phyloP scores from a whole-genome alignment of 2,888 invertebrate species.

The Nesidiocoris tenuis region DNA sequence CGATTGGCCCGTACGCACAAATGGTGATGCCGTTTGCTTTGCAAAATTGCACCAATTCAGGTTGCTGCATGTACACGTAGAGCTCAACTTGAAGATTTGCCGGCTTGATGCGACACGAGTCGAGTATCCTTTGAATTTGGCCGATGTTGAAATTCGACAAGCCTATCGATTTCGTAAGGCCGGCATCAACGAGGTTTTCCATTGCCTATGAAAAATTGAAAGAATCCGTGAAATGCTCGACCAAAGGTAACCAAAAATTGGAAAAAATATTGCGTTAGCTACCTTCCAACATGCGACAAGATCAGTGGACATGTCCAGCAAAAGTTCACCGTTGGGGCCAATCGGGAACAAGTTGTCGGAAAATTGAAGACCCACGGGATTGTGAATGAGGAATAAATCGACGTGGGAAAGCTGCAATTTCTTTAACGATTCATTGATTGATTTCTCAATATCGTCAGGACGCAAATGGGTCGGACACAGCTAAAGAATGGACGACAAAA shows the following conservation, averaged over 20 bases:
- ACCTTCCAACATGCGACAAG: constrained; percentile 40
- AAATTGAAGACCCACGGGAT: constrained; percentile 25
- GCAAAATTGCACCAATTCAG: constrained; percentile 57
- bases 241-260: background rate
- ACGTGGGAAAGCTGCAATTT: constrained; percentile 26
- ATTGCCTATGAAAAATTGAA: constrained; percentile 58
- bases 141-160: constrained; percentile 77
- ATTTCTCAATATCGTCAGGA: constrained; percentile 38
- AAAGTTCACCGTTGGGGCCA: constrained; percentile 20
- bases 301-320: constrained; percentile 28
- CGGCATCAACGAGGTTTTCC: constrained; percentile 65
- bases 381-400: constrained; percentile 41
- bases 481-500: constrained; percentile 1
- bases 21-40: constrained; percentile 63
- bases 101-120: constrained; percentile 63
- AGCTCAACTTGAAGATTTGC: constrained; percentile 61
- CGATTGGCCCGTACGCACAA: constrained; percentile 78
- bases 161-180: constrained; percentile 75
- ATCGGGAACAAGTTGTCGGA: constrained; percentile 27
- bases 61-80: constrained; percentile 57
- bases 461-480: constrained; percentile 21
- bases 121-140: constrained; percentile 69
- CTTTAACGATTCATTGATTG: constrained; percentile 30
- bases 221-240: background rate
- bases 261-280: background rate